phyloP scores from a whole-genome alignment of 1,140 invertebrate genomes.

The Berghia stephanieae region DNA sequence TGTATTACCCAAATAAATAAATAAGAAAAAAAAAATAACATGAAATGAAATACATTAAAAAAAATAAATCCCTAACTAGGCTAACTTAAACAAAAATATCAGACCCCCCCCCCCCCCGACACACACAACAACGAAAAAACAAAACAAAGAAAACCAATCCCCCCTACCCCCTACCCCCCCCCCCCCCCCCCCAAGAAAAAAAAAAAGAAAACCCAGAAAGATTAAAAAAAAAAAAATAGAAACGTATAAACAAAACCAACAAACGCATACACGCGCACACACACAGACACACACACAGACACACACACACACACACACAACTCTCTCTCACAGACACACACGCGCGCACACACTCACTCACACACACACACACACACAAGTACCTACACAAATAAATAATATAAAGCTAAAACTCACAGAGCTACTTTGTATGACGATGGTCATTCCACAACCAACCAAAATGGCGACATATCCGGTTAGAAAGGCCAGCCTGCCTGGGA shows the following conservation, averaged over 20 bases:
- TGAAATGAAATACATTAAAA: too few species aligned
- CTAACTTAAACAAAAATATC: constrained; percentile 14
- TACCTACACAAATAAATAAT: not conserved
- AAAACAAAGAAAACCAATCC: too few species aligned
- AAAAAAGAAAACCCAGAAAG: not conserved
- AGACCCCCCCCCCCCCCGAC: not conserved
- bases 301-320: constrained; percentile 9
- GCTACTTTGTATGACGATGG: constrained; percentile 73
- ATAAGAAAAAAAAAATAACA: too few species aligned
- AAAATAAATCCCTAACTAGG: constrained; percentile 25
- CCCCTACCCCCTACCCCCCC: too few species aligned
- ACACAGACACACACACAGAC: not conserved
- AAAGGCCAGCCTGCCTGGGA: constrained; percentile 64
- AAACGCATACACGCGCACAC: too few species aligned
- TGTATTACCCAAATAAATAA: too few species aligned
- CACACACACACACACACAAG: not conserved
- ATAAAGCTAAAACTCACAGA: constrained; percentile 55
- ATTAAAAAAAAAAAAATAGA: not conserved
- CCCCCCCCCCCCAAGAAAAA: not conserved
- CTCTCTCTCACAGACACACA: too few species aligned
- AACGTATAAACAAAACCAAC: not conserved
- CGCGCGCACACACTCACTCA: too few species aligned
- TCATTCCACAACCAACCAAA: constrained; percentile 70
- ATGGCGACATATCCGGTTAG: constrained; percentile 72
- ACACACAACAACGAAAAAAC: not conserved